These are phyloP conservation scores for Sarcophaga variegata DNA, from an alignment of 2,888 invertebrate genomes.

Conservation along the genomic window DNA sequence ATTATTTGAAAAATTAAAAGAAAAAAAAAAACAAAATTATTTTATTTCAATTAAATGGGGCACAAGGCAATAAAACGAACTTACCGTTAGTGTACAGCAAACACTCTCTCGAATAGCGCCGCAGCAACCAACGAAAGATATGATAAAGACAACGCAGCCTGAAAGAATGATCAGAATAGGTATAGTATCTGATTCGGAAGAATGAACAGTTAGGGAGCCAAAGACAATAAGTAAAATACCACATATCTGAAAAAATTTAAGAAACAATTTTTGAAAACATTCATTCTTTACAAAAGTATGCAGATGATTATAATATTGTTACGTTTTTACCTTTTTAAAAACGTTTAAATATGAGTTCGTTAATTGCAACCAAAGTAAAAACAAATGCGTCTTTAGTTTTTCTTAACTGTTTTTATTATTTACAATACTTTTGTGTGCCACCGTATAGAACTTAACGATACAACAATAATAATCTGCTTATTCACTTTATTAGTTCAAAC, in stretches of 20 bases:
- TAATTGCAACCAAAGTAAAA: too few species aligned
- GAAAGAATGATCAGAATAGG: constrained; percentile 87
- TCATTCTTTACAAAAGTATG: too few species aligned
- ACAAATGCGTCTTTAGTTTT: too few species aligned
- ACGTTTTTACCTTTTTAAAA: too few species aligned
- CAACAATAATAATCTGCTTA: too few species aligned
- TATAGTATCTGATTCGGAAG: constrained; percentile 83
- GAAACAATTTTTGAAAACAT: background rate
- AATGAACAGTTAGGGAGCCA: constrained; percentile 84
- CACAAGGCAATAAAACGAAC: constrained; percentile 72
- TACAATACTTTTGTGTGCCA: too few species aligned
- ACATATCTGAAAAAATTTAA: constrained; percentile 83
- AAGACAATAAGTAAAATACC: constrained; percentile 87
- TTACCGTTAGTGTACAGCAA: constrained; percentile 92
- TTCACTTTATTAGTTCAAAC: too few species aligned
- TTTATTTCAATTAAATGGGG: background rate
- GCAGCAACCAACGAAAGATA: constrained; percentile 95
- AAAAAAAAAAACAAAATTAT: background rate
- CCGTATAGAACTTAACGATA: too few species aligned
- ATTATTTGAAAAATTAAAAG: background rate
- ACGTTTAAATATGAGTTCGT: too few species aligned
- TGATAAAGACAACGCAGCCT: constrained; percentile 88
- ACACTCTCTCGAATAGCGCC: constrained; percentile 93
- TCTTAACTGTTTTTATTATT: too few species aligned
- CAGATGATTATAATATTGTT: too few species aligned